Evolutionary conservation across 2,888 invertebrate species (phyloP).

Genomic region (Rhogogaster chlorosoma): DNA sequence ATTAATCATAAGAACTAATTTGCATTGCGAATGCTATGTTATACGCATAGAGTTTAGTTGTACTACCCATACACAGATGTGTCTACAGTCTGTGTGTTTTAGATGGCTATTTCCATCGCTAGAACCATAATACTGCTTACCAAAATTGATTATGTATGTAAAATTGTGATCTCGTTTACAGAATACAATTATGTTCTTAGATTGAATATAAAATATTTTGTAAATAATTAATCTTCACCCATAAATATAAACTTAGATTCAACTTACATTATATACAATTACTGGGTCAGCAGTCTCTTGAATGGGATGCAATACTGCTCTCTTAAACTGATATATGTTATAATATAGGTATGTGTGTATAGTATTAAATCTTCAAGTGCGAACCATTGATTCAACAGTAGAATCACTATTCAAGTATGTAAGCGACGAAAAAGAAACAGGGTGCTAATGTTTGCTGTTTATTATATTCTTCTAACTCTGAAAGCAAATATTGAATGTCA

Average conservation of each 20-base stretch:
- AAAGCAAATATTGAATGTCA: background rate
- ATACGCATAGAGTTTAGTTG: background rate
- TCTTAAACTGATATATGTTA: constrained; percentile 41
- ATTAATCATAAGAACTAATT: background rate
- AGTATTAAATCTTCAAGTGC: background rate
- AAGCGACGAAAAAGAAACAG: constrained; percentile 42
- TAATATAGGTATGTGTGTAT: constrained; percentile 33
- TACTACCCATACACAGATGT: background rate
- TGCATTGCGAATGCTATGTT: background rate
- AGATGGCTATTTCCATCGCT: background rate
- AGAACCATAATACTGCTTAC: constrained; percentile 10
- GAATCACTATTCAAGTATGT: constrained; percentile 51
- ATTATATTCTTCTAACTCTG: background rate
- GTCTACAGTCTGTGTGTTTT: background rate
- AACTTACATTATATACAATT: constrained; percentile 71
- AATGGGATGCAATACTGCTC: constrained; percentile 71
- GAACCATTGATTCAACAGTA: background rate
- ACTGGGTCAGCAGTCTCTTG: constrained; percentile 70
- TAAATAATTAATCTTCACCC: constrained; percentile 64
- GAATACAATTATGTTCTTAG: constrained; percentile 36
- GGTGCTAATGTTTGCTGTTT: background rate
- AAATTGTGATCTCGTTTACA: constrained; percentile 11
- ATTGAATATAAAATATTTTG: constrained; percentile 49
- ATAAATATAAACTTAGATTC: constrained; percentile 71
- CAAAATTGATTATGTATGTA: constrained; percentile 18